These are phyloP conservation scores for Saccostrea echinata DNA, from an alignment of 1,140 invertebrate species.

Conservation along the genomic window DNA sequence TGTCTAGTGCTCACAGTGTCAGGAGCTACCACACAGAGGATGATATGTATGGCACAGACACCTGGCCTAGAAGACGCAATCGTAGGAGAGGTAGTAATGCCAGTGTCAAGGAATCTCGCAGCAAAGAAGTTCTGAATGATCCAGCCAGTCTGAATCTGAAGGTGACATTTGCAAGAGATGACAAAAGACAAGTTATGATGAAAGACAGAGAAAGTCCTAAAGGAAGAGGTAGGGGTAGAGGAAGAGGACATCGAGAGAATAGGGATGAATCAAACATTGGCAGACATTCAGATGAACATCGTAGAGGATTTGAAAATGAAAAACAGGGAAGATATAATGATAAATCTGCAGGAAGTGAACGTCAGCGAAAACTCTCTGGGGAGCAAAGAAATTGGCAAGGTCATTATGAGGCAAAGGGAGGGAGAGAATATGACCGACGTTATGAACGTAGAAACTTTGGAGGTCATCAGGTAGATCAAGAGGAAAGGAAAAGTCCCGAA, in stretches of 20 bases:
- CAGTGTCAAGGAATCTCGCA: constrained; percentile 52
- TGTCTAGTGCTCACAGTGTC: constrained; percentile 58
- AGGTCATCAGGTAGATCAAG: constrained; percentile 19
- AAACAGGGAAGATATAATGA: not conserved
- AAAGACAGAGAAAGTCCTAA: constrained; percentile 52
- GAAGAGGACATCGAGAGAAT: constrained; percentile 36
- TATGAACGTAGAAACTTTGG: constrained; percentile 27
- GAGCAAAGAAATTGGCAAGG: not conserved
- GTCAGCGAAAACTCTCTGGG: not conserved
- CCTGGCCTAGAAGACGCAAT: constrained; percentile 5
- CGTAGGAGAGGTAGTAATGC: constrained; percentile 38
- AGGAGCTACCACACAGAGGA: constrained; percentile 58
- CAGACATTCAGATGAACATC: constrained; percentile 31
- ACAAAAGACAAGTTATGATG: constrained; percentile 54
- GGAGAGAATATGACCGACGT: not conserved
- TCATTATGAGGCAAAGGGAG: not conserved
- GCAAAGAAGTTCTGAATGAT: constrained; percentile 52
- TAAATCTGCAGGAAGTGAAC: not conserved
- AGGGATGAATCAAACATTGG: constrained; percentile 1
- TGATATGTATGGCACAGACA: constrained; percentile 44
- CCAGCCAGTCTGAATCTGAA: constrained; percentile 52
- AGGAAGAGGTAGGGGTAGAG: constrained; percentile 48
- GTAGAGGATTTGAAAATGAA: constrained; percentile 21
- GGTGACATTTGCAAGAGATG: constrained; percentile 54
- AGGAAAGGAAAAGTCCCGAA: constrained; percentile 15